phyloP scores from a whole-genome alignment of 2,797 vertebrate species.

The Chromis chromis region DNA sequence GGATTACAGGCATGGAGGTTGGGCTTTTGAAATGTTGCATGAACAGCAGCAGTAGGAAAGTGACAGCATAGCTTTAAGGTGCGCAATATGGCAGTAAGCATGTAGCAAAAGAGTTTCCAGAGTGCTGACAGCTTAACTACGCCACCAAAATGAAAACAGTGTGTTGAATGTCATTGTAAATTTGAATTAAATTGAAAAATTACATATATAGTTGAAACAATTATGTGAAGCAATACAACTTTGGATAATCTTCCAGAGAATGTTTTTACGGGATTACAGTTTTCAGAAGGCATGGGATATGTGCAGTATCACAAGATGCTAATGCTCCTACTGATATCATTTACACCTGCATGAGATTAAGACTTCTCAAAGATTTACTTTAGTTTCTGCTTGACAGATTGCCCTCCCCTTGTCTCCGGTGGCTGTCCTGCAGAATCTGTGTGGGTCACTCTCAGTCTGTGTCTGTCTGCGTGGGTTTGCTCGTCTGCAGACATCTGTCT shows the following conservation, averaged over 20 bases:
- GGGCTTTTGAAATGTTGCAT: constrained; percentile 27
- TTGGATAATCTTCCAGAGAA: not conserved
- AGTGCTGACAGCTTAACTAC: not conserved
- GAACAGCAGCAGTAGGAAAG: constrained; percentile 1
- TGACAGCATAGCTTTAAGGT: constrained; percentile 9
- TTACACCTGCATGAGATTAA: constrained; percentile 13
- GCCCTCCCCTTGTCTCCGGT: constrained; percentile 38
- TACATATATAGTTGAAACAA: not conserved
- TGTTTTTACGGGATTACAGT: not conserved
- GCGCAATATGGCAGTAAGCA: not conserved
- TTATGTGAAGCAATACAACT: not conserved
- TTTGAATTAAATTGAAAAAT: not conserved
- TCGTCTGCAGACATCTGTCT: constrained; percentile 30
- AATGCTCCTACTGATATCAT: not conserved
- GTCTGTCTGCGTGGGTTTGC: constrained; percentile 41
- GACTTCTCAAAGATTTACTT: constrained; percentile 14
- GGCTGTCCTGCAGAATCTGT: constrained; percentile 40
- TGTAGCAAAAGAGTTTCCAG: not conserved
- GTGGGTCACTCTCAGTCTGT: constrained; percentile 46
- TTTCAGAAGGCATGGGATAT: not conserved
- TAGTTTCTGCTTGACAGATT: constrained; percentile 23
- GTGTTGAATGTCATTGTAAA: not conserved
- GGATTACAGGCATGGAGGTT: constrained; percentile 3
- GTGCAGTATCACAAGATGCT: no score
- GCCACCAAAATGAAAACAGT: not conserved